A percentile compares a stretch with the other conserved stretches of the same genome.
phyloP scores from a whole-genome alignment of 2,113 vertebrate species.

The Thymallus thymallus region DNA sequence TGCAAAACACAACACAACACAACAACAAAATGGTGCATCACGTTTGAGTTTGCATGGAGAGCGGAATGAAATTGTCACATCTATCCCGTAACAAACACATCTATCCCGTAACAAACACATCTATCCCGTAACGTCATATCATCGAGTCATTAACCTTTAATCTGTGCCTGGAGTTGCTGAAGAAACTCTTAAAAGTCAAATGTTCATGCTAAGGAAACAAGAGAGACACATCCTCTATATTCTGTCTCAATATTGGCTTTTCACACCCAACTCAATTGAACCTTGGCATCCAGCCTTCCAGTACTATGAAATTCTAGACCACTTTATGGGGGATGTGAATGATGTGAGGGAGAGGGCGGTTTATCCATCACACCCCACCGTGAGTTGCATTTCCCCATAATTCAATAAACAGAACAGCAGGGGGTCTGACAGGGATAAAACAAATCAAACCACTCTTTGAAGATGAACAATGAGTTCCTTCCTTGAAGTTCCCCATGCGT shows the following conservation, averaged over 20 bases:
- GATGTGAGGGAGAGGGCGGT: background rate
- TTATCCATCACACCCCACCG: background rate
- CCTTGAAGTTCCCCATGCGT: no score
- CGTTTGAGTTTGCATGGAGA: background rate
- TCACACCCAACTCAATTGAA: background rate
- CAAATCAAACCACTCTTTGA: conserved; percentile 14
- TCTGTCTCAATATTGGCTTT: background rate
- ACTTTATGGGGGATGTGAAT: background rate
- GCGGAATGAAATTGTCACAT: background rate
- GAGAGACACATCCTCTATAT: background rate
- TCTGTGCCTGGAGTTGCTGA: background rate
- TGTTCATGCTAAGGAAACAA: background rate
- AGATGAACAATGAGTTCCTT: background rate
- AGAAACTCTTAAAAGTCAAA: background rate
- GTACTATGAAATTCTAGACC: background rate
- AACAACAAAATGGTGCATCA: background rate
- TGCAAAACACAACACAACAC: background rate
- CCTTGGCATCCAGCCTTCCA: background rate
- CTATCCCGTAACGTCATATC: background rate
- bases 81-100: background rate
- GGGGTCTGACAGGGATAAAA: conserved; percentile 18
- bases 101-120: background rate
- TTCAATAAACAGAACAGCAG: conserved; percentile 7
- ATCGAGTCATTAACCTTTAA: background rate
- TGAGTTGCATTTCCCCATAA: background rate